Conservation (phyloP, 2,797 vertebrate species). For the Notamacropus eugenii region DNA sequence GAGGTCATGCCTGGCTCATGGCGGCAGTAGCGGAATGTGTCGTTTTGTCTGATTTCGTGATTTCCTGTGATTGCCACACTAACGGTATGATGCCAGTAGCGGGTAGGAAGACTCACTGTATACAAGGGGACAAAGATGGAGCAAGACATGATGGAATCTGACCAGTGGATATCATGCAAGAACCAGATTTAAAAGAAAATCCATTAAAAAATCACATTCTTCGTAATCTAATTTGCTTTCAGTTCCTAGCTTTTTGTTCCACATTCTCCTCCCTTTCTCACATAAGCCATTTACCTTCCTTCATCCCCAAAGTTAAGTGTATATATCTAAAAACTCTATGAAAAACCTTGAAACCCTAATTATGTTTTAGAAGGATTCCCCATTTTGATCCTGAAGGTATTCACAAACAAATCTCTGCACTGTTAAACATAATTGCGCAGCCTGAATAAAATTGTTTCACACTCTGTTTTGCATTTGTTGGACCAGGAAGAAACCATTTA, state of each 20-base stretch:
- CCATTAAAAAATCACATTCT: conserved; percentile 1
- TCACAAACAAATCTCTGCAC: background rate
- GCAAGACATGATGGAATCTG: background rate
- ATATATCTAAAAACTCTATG: background rate
- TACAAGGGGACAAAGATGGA: background rate
- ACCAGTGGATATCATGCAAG: conserved; percentile 1
- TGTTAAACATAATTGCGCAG: conserved; percentile 12
- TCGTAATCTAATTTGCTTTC: background rate
- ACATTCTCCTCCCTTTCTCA: background rate
- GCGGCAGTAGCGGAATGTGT: background rate
- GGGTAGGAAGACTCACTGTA: background rate
- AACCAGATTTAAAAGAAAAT: background rate
- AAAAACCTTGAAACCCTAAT: background rate
- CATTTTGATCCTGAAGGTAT: conserved; percentile 41
- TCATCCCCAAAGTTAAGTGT: background rate
- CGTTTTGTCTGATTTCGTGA: conserved; percentile 27
- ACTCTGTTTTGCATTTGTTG: conserved; percentile 18
- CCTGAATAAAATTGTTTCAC: conserved; percentile 1
- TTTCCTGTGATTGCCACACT: background rate
- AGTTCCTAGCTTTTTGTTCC: background rate
- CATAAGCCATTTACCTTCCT: background rate
- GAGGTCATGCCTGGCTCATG: background rate
- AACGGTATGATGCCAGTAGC: background rate
- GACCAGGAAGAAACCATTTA: background rate
- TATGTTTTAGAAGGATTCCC: background rate